Evolutionary conservation across 2,797 vertebrate species (phyloP).

Genomic region (Microtus obscurus): DNA sequence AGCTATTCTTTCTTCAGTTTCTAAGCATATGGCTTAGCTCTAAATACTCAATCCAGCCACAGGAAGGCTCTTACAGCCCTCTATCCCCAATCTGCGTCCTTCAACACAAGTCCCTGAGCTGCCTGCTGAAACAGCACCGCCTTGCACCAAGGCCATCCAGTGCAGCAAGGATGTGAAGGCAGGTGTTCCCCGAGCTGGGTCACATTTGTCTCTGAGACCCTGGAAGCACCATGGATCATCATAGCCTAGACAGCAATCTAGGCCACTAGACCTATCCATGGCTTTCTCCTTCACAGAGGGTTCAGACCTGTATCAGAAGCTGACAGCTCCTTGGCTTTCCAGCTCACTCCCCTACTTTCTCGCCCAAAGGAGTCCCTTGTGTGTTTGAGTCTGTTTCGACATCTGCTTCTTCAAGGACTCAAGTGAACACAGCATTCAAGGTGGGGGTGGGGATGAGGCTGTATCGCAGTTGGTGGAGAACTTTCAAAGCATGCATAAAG

Average conservation of each 20-base stretch:
- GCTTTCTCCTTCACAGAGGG: neutral
- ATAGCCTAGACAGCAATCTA: neutral
- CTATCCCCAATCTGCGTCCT: neutral
- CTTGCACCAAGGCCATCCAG: neutral
- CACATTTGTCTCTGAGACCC: neutral
- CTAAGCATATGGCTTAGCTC: neutral
- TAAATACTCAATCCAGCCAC: neutral
- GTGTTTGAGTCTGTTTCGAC: neutral
- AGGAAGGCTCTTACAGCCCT: neutral
- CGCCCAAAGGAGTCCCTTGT: rapidly evolving
- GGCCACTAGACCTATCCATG: neutral
- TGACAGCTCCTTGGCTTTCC: neutral
- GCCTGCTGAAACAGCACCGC: neutral
- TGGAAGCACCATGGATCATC: neutral
- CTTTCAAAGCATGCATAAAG: neutral
- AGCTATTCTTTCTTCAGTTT: neutral
- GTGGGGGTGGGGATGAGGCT: no score
- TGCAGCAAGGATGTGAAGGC: neutral
- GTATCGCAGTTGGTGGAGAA: neutral
- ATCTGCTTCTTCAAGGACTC: neutral
- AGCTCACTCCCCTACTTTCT: neutral
- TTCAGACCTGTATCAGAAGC: neutral
- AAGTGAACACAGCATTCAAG: neutral
- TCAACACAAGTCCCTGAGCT: neutral
- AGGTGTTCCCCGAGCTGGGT: neutral